These are phyloP conservation scores for Troglohyphantes excavatus DNA, from an alignment of 2,888 invertebrate genomes.

Conservation along the genomic window DNA sequence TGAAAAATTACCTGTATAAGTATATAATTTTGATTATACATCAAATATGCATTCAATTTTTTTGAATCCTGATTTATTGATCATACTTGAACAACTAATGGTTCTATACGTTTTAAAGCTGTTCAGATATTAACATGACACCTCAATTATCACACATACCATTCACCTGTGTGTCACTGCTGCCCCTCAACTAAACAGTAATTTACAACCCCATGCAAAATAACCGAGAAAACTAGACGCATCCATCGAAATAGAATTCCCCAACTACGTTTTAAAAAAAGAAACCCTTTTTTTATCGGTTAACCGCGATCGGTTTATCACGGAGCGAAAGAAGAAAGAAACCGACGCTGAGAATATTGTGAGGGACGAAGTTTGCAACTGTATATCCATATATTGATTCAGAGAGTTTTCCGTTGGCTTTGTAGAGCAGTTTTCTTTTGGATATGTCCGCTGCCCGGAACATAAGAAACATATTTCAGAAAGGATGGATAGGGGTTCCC, in stretches of 20 bases:
- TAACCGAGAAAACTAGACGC: constrained; percentile 16
- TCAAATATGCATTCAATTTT: too few species aligned
- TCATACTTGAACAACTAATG: too few species aligned
- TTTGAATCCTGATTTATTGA: too few species aligned
- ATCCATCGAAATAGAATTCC: neutral
- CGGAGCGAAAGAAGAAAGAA: constrained; percentile 25
- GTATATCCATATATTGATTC: constrained; percentile 71
- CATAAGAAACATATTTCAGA: constrained; percentile 69
- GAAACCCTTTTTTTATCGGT: constrained; percentile 48
- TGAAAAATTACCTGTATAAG: too few species aligned
- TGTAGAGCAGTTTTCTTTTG: constrained; percentile 59
- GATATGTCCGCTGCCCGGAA: constrained; percentile 40
- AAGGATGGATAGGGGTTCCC: constrained; percentile 54
- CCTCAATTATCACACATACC: too few species aligned
- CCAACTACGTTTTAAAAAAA: constrained; percentile 23
- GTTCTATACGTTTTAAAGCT: too few species aligned
- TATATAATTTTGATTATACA: too few species aligned
- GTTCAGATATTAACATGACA: too few species aligned
- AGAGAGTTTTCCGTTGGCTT: constrained; percentile 58
- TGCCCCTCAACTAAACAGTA: neutral
- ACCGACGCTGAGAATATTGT: constrained; percentile 49
- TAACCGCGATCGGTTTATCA: constrained; percentile 55
- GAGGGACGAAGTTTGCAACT: constrained; percentile 53
- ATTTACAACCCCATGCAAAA: constrained; percentile 19
- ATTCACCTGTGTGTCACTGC: too few species aligned